Conservation (phyloP, 1,140 invertebrate genomes). For the Mesaphorura yosii region DNA sequence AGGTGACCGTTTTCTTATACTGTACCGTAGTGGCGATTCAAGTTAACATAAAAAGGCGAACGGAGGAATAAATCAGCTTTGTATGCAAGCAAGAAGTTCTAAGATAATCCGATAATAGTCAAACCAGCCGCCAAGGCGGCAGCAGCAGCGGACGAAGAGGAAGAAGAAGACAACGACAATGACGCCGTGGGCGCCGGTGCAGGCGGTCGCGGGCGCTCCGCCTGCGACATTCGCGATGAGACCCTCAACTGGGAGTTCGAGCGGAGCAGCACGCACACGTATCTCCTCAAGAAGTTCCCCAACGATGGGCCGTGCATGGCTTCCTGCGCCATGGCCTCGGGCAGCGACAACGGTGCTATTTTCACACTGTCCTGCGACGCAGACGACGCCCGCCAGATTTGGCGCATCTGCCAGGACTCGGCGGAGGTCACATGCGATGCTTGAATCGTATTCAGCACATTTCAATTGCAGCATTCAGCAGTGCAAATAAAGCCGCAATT, state of each 20-base stretch:
- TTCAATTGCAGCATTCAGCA: too few relatives aligned
- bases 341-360: neutral
- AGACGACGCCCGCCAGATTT: conserved; percentile 9
- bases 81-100: too few relatives aligned
- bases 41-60: too few relatives aligned
- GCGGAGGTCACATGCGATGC: conserved; percentile 12
- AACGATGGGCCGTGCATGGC: conserved; percentile 2
- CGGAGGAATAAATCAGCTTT: too few relatives aligned
- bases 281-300: conserved; percentile 6
- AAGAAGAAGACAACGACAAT: conserved; percentile 1
- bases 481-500: too few relatives aligned
- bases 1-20: too few relatives aligned
- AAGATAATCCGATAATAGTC: too few relatives aligned
- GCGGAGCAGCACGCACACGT: conserved; percentile 1
- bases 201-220: neutral
- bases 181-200: too few relatives aligned
- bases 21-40: too few relatives aligned
- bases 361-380: conserved; percentile 8
- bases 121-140: neutral
- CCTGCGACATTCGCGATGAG: conserved; percentile 11
- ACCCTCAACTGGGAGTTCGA: conserved; percentile 15
- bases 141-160: neutral
- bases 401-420: conserved; percentile 22
- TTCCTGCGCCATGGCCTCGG: neutral
- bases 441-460: neutral